These are phyloP conservation scores for Archaeoteleia sp. DNA, from an alignment of 2,888 invertebrate genomes.

Conservation along the genomic window DNA sequence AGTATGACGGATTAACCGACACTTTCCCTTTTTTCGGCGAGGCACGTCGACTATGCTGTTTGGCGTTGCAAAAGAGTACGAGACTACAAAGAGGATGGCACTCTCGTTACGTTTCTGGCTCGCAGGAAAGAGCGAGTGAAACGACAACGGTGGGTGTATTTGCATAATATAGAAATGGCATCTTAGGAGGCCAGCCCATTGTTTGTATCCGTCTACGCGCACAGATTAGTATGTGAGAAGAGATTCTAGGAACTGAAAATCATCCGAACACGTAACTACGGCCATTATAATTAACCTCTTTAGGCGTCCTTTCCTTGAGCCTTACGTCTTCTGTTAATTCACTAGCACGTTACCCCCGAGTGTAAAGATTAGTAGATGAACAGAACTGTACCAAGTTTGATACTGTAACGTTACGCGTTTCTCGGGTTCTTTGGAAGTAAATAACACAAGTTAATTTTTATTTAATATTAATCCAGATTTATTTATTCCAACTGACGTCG, in stretches of 20 bases:
- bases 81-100: conserved; percentile 5
- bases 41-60: no score
- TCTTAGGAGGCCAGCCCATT: conserved; percentile 59
- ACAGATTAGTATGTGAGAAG: conserved; percentile 65
- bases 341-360: no score
- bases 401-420: no score
- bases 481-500: no score
- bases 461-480: no score
- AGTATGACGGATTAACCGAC: conserved; percentile 26
- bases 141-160: conserved; percentile 53
- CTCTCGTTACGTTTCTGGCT: conserved; percentile 23
- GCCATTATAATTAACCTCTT: conserved; percentile 63
- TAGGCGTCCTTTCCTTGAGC: no score
- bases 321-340: no score
- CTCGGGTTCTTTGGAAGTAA: no score
- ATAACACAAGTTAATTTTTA: no score
- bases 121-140: conserved; percentile 14
- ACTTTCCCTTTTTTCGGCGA: conserved; percentile 35
- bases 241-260: conserved; percentile 66
- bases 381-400: no score
- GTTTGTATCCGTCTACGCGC: conserved; percentile 60
- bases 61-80: conserved; percentile 3
- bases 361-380: no score
- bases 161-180: conserved; percentile 66
- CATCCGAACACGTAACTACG: conserved; percentile 69